Conservation (phyloP, 2,797 vertebrate genomes). For the Hylomyscus alleni region DNA sequence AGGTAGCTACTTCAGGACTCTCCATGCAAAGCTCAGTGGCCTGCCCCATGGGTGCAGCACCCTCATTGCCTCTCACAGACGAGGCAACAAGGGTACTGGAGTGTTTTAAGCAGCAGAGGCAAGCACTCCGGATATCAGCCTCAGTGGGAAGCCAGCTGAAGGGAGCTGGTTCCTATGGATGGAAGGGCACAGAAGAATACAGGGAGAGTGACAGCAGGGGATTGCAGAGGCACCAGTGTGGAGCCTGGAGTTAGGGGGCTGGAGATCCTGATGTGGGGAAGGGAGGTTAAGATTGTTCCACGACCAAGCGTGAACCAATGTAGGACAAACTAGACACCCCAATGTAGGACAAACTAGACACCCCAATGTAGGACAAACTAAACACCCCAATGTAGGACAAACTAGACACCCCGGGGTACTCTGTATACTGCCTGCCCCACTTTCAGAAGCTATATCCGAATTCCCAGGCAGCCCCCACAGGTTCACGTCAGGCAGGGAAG, state of each 20-base stretch:
- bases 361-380: fast-evolving
- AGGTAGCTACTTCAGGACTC: too few relatives aligned
- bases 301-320: fast-evolving
- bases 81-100: fast-evolving
- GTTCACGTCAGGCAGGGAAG: not conserved
- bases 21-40: not conserved
- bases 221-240: not conserved
- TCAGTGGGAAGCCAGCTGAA: too few relatives aligned
- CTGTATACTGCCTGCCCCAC: not conserved
- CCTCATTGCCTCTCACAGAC: not conserved
- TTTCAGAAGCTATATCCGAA: not conserved
- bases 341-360: fast-evolving
- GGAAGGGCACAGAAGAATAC: not conserved
- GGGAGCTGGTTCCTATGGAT: not conserved
- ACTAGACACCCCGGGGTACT: fast-evolving
- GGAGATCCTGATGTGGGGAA: too few relatives aligned
- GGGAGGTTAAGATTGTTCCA: not conserved
- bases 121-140: not conserved
- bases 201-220: too few relatives aligned
- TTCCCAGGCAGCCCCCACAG: not conserved
- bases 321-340: fast-evolving
- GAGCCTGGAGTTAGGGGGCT: not conserved
- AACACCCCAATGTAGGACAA: fast-evolving
- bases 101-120: not conserved
- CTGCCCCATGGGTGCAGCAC: not conserved